Percentiles rank a stretch among this genome's conserved stretches.
Conservation (phyloP, 2,113 vertebrate genomes). For the Climacteris rufus region DNA sequence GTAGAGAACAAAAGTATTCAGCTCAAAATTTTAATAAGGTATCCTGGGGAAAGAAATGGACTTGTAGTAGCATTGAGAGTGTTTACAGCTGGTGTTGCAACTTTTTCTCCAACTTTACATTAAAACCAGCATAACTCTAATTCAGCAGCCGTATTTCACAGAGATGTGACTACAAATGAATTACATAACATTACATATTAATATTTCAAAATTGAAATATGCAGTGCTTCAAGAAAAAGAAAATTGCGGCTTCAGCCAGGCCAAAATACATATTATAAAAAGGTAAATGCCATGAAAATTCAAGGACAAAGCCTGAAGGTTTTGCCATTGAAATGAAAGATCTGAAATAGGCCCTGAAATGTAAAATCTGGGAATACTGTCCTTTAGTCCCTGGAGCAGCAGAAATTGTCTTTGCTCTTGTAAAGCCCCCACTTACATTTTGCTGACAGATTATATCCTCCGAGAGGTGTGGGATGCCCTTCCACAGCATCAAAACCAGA, state of each 20-base stretch:
- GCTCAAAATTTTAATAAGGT: background rate
- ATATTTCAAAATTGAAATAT: background rate
- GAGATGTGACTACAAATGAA: background rate
- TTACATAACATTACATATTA: background rate
- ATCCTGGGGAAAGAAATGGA: background rate
- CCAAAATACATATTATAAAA: background rate
- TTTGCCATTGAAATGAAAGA: background rate
- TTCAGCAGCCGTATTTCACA: too few relatives aligned
- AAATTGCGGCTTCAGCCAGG: background rate
- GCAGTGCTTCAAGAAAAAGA: background rate
- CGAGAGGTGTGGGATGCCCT: slow-evolving; percentile 89
- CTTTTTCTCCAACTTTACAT: background rate
- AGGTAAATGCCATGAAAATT: background rate
- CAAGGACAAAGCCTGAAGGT: background rate
- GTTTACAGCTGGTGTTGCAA: background rate
- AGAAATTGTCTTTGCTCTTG: background rate
- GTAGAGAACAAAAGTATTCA: background rate
- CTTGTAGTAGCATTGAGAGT: background rate
- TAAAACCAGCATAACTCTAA: background rate
- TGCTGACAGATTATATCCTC: slow-evolving; percentile 90
- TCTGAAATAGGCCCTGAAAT: background rate
- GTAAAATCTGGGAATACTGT: background rate
- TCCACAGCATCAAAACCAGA: slow-evolving; percentile 94
- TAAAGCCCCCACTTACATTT: slow-evolving; percentile 82
- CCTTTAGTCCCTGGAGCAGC: background rate